Evolutionary conservation across 1,140 invertebrate species (phyloP), one percentile per base, ranked within the genome.

Genomic region (Trissolcus basalis): DNA sequence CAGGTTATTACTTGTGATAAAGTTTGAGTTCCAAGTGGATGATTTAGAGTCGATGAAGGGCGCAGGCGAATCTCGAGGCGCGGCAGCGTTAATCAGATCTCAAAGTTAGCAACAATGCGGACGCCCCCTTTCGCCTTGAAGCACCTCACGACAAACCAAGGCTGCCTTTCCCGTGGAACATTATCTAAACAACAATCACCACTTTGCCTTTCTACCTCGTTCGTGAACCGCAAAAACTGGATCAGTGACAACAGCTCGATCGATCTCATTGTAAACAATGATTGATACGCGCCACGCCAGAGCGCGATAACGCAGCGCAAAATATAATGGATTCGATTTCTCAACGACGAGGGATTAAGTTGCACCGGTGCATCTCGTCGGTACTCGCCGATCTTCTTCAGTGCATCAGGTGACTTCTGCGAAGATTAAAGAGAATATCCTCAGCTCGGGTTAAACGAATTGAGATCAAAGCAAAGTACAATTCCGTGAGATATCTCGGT

Each of bases 31-130:
- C 19, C 19, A 6, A 27, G 19, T 6, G 19, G 19, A 27, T 27
- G 19, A 27, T 27, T 27, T 6, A 77, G 63, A 78, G 75, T 59
- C 55, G 59, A 79, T 67, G 77, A 82, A 80, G 83, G 81, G 78
- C 82, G 75, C 81, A 83, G 81, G 83, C 81, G 80, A 83, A 82
- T 84, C 83, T 69, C 77, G 81, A 81, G 78, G 77, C 69, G 78
- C 82, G 79, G 81, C 82, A 78, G 82, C 83, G 82, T 27, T 27
- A 84, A 83, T 85, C 83, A 83, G 81, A 77, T 77, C 67, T 77
- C 41, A 51, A 60, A 60, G 58, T 67, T 64, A 78, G 58, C 68
- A 78, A 78, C 75, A 77, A 77, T 77, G 74, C 68, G 55, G 50
- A 76, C 73, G 65, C 72, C 73, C 63, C 72, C 56, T 76, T 70